These are phyloP conservation scores for Ochropacha duplaris DNA, from an alignment of 2,888 invertebrate genomes.

Conservation along the genomic window DNA sequence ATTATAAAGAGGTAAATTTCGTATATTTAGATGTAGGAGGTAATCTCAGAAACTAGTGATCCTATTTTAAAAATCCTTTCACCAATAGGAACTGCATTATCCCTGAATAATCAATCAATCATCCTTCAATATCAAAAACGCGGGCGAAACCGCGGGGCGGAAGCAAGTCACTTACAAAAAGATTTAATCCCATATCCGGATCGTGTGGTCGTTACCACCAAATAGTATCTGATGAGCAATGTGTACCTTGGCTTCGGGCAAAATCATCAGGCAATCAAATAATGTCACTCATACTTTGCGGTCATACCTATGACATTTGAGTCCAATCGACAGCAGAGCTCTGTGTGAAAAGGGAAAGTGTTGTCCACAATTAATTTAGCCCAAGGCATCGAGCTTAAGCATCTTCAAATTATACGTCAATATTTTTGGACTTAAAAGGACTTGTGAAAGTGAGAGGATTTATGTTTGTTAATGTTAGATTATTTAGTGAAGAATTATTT, in stretches of 20 bases:
- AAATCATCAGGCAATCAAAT: background rate
- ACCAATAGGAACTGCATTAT: too few relatives aligned
- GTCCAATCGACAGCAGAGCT: background rate
- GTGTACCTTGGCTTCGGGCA: background rate
- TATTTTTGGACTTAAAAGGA: constrained; percentile 4
- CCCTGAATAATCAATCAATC: too few relatives aligned
- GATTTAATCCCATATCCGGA: constrained; percentile 7
- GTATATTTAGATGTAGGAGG: too few relatives aligned
- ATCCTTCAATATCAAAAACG: too few relatives aligned
- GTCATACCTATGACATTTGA: background rate
- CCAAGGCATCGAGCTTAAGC: background rate
- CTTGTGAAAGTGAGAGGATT: constrained; percentile 3
- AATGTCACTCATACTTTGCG: background rate
- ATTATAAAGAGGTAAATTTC: too few relatives aligned
- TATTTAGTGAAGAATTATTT: too few relatives aligned
- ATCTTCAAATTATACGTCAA: constrained; percentile 1
- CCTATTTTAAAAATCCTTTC: too few relatives aligned
- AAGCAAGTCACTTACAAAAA: too few relatives aligned
- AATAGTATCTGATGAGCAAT: constrained; percentile 6
- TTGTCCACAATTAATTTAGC: background rate
- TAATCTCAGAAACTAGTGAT: too few relatives aligned
- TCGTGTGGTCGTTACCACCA: constrained; percentile 6
- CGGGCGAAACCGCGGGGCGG: too few relatives aligned
- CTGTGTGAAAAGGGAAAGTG: background rate
- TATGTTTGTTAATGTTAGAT: background rate